phyloP scores from a whole-genome alignment of 1,140 invertebrate species.

The Calycopis cecrops region DNA sequence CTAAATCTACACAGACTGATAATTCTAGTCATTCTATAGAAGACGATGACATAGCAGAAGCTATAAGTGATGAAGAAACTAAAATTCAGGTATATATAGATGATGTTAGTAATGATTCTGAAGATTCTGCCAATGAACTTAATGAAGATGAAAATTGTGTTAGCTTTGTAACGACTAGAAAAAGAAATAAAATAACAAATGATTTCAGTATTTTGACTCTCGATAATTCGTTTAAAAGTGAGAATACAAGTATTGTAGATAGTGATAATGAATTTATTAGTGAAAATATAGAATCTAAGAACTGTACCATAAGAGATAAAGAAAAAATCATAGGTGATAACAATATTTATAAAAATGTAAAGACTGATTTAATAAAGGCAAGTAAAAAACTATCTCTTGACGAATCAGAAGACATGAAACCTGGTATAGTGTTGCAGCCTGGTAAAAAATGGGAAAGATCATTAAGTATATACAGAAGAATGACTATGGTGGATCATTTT shows the following conservation, averaged over 20 bases:
- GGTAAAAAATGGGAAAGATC: slow-evolving; percentile 71
- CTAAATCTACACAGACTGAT: slow-evolving; percentile 18
- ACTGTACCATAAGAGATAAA: neutral
- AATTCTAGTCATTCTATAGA: slow-evolving; percentile 20
- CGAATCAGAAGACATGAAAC: slow-evolving; percentile 23
- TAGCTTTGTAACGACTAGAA: slow-evolving; percentile 58
- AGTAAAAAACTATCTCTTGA: slow-evolving; percentile 9
- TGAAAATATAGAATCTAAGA: slow-evolving; percentile 14
- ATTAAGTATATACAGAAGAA: slow-evolving; percentile 63
- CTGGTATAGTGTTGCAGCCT: slow-evolving; percentile 53
- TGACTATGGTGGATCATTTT: slow-evolving; percentile 51
- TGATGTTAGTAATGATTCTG: neutral
- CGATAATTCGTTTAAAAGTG: slow-evolving; percentile 37
- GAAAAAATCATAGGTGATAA: neutral
- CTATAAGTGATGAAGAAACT: neutral
- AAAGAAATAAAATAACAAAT: slow-evolving; percentile 41
- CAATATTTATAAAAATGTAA: too few species aligned
- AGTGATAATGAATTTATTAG: slow-evolving; percentile 19
- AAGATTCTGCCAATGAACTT: slow-evolving; percentile 2
- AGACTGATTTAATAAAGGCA: too few species aligned
- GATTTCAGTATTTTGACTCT: slow-evolving; percentile 39
- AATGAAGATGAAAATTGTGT: slow-evolving; percentile 21
- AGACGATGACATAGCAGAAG: slow-evolving; percentile 1
- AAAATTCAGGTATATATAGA: neutral
- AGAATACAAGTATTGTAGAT: slow-evolving; percentile 15